Evolutionary conservation across 2,113 vertebrate genomes (phyloP).

Genomic region (Engystomops pustulosus): DNA sequence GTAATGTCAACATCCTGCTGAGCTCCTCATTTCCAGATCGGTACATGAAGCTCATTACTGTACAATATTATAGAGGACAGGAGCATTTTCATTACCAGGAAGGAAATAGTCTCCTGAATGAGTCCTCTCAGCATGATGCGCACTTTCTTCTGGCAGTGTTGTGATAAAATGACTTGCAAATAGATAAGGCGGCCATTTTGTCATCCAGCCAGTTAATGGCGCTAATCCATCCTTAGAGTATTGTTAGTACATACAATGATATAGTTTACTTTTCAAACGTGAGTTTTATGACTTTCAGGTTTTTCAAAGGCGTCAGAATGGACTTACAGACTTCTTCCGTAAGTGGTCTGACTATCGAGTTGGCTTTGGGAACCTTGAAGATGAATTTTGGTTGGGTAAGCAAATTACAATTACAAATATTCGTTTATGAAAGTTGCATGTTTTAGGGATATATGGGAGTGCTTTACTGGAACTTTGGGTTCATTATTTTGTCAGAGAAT

Average conservation of each 20-base stretch:
- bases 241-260: too few relatives aligned
- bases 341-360: slow-evolving; percentile 93
- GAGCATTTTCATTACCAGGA: background rate
- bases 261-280: background rate
- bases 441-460: too few relatives aligned
- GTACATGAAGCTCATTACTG: background rate
- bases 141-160: background rate
- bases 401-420: background rate
- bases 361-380: slow-evolving; percentile 95
- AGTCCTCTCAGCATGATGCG: background rate
- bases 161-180: background rate
- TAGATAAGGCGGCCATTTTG: background rate
- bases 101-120: background rate
- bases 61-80: background rate
- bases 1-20: background rate
- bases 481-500: too few relatives aligned
- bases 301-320: slow-evolving; percentile 95
- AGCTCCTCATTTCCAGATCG: background rate
- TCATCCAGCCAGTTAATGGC: background rate
- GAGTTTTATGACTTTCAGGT: slow-evolving; percentile 75
- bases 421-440: too few relatives aligned
- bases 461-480: too few relatives aligned
- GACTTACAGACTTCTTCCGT: slow-evolving; percentile 93
- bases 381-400: slow-evolving; percentile 98
- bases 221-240: background rate